These are phyloP conservation scores for Dendrocopos noguchii DNA, from an alignment of 2,113 vertebrate genomes.

Conservation along the genomic window DNA sequence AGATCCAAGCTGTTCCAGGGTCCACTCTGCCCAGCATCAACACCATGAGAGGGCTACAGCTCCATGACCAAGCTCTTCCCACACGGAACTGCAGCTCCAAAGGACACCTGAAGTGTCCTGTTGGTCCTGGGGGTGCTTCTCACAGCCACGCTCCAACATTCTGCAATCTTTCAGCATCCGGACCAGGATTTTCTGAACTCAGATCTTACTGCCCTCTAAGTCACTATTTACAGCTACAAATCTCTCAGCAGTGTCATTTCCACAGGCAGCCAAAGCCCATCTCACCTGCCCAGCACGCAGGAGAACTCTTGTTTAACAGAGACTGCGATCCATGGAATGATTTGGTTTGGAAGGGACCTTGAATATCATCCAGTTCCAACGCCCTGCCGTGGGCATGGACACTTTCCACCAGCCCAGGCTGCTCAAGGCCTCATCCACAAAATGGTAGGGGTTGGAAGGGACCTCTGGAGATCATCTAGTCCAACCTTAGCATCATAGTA, in stretches of 20 bases:
- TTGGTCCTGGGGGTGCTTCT: neutral
- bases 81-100: rapidly evolving
- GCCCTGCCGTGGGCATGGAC: no score
- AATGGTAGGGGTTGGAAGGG: no score
- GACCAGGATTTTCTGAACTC: neutral
- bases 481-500: no score
- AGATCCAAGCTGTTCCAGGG: neutral
- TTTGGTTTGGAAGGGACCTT: no score
- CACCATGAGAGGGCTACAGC: rapidly evolving
- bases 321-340: no score
- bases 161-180: neutral
- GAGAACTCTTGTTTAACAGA: no score
- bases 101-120: rapidly evolving
- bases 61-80: neutral
- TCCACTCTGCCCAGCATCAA: neutral
- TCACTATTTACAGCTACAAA: neutral
- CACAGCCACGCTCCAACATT: rapidly evolving
- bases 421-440: no score
- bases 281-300: neutral
- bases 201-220: neutral
- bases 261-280: rapidly evolving
- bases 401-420: no score
- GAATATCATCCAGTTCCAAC: no score
- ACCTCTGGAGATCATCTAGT: no score
- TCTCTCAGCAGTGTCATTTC: neutral